Evolutionary conservation across 2,797 vertebrate genomes (phyloP), one percentile per base, ranked within the genome.

Genomic region (Austrolebias charrua): DNA sequence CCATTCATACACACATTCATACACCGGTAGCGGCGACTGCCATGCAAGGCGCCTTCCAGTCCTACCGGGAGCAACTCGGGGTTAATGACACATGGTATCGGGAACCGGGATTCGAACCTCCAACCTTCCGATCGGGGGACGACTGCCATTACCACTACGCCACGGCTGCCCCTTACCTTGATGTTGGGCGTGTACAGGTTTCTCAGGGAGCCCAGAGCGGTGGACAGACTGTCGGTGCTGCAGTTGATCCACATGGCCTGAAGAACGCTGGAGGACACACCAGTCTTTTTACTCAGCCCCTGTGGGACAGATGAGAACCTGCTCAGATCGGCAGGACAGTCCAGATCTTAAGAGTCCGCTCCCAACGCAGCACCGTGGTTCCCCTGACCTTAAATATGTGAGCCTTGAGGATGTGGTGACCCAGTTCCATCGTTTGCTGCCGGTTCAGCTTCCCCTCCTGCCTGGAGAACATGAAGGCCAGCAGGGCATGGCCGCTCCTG

Each of bases 171-270:
- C n/a, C n/a, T n/a, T n/a, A 98, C 98, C 96, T 99, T 99, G 90
- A 98, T 96, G 1, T 99, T 99, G 43, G 98, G 98, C 19, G 98
- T 99, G 75, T 99, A 99, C 52, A 99, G 93, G 82, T 99, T 99
- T 82, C 97, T 94, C 59, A 99, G 94, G 43, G 98, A 99, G 52
- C 94, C 95, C 2, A 99, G 92, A 1, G 98, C 98, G 2, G 96
- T 94, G 1, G 98, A 98, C 20, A 99, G 90, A 13, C 96, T 95
- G 69, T 99, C 97, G 0, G 96, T 95, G 77, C 98, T 98, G 73
- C 94, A 98, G 57, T 94, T 96, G 20, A 99, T 93, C 98, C 98
- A 99, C 71, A 99, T 76, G 55, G 96, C 95, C 86, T 99, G 98
- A 20, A 99, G 95, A 58, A 98, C 93, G 81, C 95, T 99, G 62